Evolutionary conservation across 2,797 vertebrate genomes (phyloP), one percentile per base, ranked within the genome.

Genomic region (Silurus aristotelis): DNA sequence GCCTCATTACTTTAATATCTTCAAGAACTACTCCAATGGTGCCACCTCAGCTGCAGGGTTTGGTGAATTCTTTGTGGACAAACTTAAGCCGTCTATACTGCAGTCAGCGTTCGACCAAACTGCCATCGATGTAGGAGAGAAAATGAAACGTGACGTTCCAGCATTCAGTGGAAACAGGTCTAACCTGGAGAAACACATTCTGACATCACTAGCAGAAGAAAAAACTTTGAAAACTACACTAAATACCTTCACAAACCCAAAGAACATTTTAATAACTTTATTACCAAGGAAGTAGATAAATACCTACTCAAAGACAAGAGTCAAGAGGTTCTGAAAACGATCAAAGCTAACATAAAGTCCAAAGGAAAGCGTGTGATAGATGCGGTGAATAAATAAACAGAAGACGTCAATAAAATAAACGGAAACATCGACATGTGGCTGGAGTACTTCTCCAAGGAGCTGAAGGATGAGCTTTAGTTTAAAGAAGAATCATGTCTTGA

Each of bases 21-120:
- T 94, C 88, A 91, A 89, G 83, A 92, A 93, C 27, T 93, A 89
- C 70, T 94, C 85, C 56, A 85, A 85, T 84, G 94, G 91, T 48
- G 89, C 92, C 31, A 85, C 89, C n/a, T 92, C 92, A 0, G 1
- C 92, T 52, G 90, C 85, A 76, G 85, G 66, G 2, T 93, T 94
- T 86, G 89, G 87, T 22, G 64, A 68, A 22, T 89, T 91, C 31
- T 83, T 94, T 9, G 31, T 80, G 66, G 6, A 85, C 0, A 93
- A 92, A 89, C 88, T 94, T 38, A 79, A 8, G 15, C 38, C 83
- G 9, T 90, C 91, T 14, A 81, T 94, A 52, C 15, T 0, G 0
- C 43, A 1, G 1, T 91, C 88, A 0, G 48, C 92, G 20, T 90
- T 82, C 13, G 3, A 88, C 8, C 85, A 77, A 82, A 89, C 92